A percentile compares a stretch with the other conserved stretches of the same genome.
Evolutionary conservation across 2,113 vertebrate species (phyloP).

Genomic region (Monopterus albus): DNA sequence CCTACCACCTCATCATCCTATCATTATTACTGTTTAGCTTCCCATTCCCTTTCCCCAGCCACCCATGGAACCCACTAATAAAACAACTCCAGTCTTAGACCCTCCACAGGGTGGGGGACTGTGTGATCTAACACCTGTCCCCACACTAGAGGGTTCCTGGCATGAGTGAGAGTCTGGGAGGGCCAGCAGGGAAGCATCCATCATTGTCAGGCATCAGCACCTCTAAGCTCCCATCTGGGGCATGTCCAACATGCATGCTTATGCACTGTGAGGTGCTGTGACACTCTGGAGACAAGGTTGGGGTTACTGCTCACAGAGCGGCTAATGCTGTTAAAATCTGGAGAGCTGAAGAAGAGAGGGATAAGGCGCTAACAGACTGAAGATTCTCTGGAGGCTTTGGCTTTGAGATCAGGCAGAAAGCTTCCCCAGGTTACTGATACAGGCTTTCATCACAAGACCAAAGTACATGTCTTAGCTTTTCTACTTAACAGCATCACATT

Average conservation of each 20-base stretch:
- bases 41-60: slow-evolving; percentile 39
- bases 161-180: slow-evolving; percentile 67
- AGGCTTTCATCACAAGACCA: slow-evolving; percentile 21
- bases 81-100: slow-evolving; percentile 70
- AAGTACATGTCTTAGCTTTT: slow-evolving; percentile 1
- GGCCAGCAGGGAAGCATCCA: slow-evolving; percentile 66
- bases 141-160: slow-evolving; percentile 71
- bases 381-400: slow-evolving; percentile 60
- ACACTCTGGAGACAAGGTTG: slow-evolving; percentile 50
- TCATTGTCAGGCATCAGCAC: slow-evolving; percentile 59
- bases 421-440: slow-evolving; percentile 48
- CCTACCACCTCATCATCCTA: slow-evolving; percentile 7
- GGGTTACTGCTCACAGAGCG: slow-evolving; percentile 50
- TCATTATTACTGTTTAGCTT: slow-evolving; percentile 71
- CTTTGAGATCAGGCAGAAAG: slow-evolving; percentile 52
- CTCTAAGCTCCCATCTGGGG: slow-evolving; percentile 51
- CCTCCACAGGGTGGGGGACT: slow-evolving; percentile 62
- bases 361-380: slow-evolving; percentile 59
- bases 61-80: slow-evolving; percentile 72
- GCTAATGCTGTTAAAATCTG: slow-evolving; percentile 67
- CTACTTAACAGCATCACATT: no score
- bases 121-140: slow-evolving; percentile 65
- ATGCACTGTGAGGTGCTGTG: slow-evolving; percentile 29
- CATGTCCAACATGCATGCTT: slow-evolving; percentile 63
- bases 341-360: slow-evolving; percentile 41